phyloP scores from a whole-genome alignment of 1,140 invertebrate genomes.

The Idris sp. region DNA sequence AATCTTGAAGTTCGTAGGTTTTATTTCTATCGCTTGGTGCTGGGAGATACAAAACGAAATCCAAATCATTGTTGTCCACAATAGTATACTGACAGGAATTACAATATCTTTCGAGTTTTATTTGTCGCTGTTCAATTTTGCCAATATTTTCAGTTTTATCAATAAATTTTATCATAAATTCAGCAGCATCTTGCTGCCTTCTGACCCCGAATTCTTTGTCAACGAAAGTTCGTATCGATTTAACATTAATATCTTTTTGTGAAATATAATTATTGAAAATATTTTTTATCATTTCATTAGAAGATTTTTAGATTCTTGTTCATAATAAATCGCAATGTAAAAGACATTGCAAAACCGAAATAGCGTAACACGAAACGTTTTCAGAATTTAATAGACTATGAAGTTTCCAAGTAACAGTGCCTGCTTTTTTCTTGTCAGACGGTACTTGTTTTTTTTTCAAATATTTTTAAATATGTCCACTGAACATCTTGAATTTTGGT shows the following conservation, averaged over 20 bases:
- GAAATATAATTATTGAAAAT: not conserved
- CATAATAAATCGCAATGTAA: too few species aligned
- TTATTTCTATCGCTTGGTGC: not conserved
- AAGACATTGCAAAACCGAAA: too few species aligned
- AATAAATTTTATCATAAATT: not conserved
- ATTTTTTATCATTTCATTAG: too few species aligned
- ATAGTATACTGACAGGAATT: not conserved
- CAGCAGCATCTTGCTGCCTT: conserved; percentile 3
- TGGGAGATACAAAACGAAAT: not conserved
- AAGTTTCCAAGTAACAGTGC: too few species aligned
- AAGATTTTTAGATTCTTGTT: too few species aligned
- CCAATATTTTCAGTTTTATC: not conserved
- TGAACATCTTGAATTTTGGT: too few species aligned
- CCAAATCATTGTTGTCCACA: not conserved
- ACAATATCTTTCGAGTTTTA: not conserved
- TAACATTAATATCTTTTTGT: too few species aligned
- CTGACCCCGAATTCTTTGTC: not conserved
- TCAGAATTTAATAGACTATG: too few species aligned
- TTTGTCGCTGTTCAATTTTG: not conserved
- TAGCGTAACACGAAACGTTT: too few species aligned
- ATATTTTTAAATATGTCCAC: too few species aligned
- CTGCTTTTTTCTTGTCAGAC: too few species aligned
- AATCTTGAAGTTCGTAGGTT: not conserved
- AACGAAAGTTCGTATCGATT: not conserved
- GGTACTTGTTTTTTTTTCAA: too few species aligned